These are phyloP conservation scores for Hypocryptadius cinnamomeus DNA, from an alignment of 2,113 vertebrate species.

Conservation along the genomic window DNA sequence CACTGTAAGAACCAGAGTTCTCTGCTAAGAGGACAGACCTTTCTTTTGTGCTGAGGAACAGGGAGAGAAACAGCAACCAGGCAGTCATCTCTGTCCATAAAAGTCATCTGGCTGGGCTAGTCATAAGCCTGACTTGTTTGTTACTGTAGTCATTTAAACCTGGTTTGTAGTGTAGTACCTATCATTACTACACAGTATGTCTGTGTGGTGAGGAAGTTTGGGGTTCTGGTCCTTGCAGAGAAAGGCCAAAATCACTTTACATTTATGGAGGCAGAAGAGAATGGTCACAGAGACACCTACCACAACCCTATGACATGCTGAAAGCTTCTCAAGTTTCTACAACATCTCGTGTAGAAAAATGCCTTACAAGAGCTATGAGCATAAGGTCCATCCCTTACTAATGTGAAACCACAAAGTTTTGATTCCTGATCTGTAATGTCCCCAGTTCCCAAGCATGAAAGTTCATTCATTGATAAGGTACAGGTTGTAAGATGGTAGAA, in stretches of 20 bases:
- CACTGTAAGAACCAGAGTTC: background rate
- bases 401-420: background rate
- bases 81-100: background rate
- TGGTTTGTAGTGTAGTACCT: background rate
- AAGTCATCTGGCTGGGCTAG: background rate
- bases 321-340: background rate
- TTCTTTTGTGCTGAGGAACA: background rate
- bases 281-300: background rate
- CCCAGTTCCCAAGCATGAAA: background rate
- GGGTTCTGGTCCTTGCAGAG: background rate
- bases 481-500: background rate
- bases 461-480: background rate
- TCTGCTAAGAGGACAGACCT: background rate
- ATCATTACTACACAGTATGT: background rate
- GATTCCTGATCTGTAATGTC: background rate
- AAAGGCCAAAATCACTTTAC: background rate
- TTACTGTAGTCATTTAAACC: background rate
- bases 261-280: background rate
- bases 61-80: background rate
- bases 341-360: background rate
- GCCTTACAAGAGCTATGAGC: background rate
- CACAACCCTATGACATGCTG: background rate
- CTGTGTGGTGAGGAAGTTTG: background rate
- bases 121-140: background rate
- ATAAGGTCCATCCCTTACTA: background rate